phyloP scores from a whole-genome alignment of 2,113 vertebrate species.

The Camelus dromedarius region DNA sequence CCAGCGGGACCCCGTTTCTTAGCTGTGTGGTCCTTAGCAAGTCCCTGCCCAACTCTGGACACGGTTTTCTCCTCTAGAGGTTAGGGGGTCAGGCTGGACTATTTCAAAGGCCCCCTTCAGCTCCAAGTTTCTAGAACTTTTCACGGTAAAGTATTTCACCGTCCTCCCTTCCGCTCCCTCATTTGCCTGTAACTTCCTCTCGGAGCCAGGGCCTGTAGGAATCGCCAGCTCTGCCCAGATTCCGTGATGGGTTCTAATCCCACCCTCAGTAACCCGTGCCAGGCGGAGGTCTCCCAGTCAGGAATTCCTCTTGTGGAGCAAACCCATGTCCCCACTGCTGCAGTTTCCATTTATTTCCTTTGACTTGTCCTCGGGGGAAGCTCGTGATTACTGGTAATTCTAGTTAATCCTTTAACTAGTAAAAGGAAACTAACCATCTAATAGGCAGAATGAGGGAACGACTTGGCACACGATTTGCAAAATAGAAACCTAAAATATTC shows the following conservation, averaged over 20 bases:
- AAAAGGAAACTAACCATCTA: slow-evolving; percentile 82
- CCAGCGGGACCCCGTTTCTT: neutral
- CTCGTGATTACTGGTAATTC: slow-evolving; percentile 80
- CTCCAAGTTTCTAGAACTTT: neutral
- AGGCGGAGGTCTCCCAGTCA: slow-evolving; percentile 43
- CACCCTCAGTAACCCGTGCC: neutral
- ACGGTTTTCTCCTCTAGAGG: neutral
- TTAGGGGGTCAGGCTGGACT: neutral
- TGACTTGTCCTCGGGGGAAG: slow-evolving; percentile 76
- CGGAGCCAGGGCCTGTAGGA: slow-evolving; percentile 1
- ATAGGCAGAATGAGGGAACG: slow-evolving; percentile 77
- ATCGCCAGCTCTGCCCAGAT: slow-evolving; percentile 24
- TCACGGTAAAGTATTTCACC: neutral
- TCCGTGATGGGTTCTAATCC: neutral
- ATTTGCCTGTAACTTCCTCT: neutral
- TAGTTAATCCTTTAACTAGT: slow-evolving; percentile 81
- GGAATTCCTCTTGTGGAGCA: slow-evolving; percentile 40
- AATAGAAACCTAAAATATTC: slow-evolving; percentile 79
- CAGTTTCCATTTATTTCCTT: slow-evolving; percentile 81
- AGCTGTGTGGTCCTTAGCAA: neutral
- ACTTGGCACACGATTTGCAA: slow-evolving; percentile 75
- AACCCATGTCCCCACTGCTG: slow-evolving; percentile 27
- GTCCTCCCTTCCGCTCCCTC: neutral
- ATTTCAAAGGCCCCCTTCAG: neutral
- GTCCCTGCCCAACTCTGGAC: neutral